phyloP scores from a whole-genome alignment of 2,888 invertebrate genomes.

The Anarsia innoxiella region DNA sequence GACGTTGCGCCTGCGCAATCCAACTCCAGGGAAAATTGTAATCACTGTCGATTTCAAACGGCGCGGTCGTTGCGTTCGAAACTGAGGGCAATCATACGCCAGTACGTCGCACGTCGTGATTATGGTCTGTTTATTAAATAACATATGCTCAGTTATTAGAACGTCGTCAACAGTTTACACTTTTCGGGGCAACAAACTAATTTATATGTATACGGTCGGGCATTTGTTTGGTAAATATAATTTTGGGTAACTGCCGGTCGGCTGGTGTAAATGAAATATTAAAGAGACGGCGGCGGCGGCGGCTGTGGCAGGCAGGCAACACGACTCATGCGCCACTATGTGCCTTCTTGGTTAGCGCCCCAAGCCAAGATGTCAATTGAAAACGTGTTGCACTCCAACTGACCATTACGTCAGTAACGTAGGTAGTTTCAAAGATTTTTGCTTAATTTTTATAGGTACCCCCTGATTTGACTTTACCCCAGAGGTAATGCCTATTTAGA shows the following conservation, averaged over 20 bases:
- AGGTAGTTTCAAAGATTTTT: too few relatives aligned
- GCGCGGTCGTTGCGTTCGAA: constrained; percentile 52
- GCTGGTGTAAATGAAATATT: constrained; percentile 37
- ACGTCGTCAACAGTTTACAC: constrained; percentile 38
- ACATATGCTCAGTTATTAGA: constrained; percentile 33
- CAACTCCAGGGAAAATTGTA: constrained; percentile 70
- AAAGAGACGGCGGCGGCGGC: constrained; percentile 33
- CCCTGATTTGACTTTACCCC: too few relatives aligned
- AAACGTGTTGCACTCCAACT: constrained; percentile 42
- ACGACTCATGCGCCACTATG: constrained; percentile 36
- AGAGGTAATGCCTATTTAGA: too few relatives aligned
- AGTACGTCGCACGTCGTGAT: constrained; percentile 23
- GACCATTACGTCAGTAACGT: too few relatives aligned
- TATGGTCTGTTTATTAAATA: constrained; percentile 37
- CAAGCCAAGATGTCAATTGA: constrained; percentile 59
- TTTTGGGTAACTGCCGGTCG: constrained; percentile 29
- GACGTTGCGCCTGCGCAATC: constrained; percentile 67
- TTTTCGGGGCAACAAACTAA: constrained; percentile 38
- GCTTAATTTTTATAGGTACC: too few relatives aligned
- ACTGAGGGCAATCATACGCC: constrained; percentile 43
- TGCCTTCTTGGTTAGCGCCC: constrained; percentile 44
- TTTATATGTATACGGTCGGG: constrained; percentile 28
- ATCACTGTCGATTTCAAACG: constrained; percentile 73
- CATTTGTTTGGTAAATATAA: constrained; percentile 47
- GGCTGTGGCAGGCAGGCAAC: constrained; percentile 15